A percentile compares a stretch with the other conserved stretches of the same genome.
These are phyloP conservation scores for Equus quagga DNA, from an alignment of 2,113 vertebrate genomes.

Conservation along the genomic window DNA sequence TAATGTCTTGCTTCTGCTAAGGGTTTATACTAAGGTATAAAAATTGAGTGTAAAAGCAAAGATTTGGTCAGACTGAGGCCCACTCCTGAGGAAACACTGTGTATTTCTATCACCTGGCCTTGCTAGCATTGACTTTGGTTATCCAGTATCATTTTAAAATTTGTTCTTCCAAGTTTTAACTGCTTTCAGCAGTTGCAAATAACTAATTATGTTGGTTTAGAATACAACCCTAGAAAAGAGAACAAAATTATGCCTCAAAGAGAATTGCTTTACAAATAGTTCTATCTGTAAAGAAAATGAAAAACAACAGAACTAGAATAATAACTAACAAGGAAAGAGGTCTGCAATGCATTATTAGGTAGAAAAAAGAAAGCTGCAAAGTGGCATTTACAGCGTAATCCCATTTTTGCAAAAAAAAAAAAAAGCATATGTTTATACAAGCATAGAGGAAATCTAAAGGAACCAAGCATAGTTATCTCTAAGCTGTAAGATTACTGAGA, in stretches of 20 bases:
- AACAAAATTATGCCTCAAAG: neutral
- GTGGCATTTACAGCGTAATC: neutral
- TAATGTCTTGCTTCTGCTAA: neutral
- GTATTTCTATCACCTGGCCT: neutral
- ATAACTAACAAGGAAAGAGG: neutral
- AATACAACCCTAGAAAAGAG: neutral
- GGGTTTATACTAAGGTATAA: neutral
- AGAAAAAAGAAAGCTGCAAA: neutral
- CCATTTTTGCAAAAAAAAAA: neutral
- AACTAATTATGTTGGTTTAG: conserved; percentile 2
- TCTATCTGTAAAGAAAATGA: neutral
- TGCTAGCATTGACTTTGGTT: neutral
- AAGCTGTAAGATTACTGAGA: neutral
- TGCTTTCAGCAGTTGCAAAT: neutral
- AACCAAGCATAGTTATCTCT: neutral
- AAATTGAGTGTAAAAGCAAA: neutral
- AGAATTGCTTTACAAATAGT: neutral
- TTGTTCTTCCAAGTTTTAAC: conserved; percentile 35
- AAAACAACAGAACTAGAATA: neutral
- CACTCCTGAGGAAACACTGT: neutral
- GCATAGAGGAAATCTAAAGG: neutral
- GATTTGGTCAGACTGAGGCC: neutral
- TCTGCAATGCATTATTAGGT: neutral
- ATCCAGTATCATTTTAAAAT: neutral
- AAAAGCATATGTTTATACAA: neutral